Evolutionary conservation across 2,888 invertebrate species (phyloP).

Genomic region (Lathronympha strigana): DNA sequence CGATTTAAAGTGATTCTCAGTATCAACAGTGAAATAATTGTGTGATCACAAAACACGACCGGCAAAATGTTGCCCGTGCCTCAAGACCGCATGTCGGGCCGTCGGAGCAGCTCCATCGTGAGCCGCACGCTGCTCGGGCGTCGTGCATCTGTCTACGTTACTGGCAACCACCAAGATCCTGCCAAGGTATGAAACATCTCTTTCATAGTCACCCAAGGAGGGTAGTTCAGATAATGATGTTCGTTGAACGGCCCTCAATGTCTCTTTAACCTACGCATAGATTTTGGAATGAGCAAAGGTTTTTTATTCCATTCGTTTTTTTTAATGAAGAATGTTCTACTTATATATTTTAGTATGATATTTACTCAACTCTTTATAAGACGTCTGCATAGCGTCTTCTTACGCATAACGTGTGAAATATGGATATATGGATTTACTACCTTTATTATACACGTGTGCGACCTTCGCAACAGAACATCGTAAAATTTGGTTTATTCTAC

Average conservation of each 20-base stretch:
- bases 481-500: slow-evolving; percentile 16
- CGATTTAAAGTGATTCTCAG: neutral
- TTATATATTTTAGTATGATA: too few relatives aligned
- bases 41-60: neutral
- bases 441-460: slow-evolving; percentile 12
- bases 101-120: slow-evolving; percentile 87
- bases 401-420: slow-evolving; percentile 76
- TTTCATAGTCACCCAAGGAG: neutral
- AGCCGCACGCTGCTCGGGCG: slow-evolving; percentile 87
- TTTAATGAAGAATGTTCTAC: too few relatives aligned
- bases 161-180: slow-evolving; percentile 85
- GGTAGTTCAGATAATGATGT: neutral
- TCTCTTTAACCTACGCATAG: too few relatives aligned
- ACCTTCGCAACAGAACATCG: slow-evolving; percentile 13
- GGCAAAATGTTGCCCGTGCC: slow-evolving; percentile 79
- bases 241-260: too few relatives aligned
- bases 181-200: slow-evolving; percentile 82
- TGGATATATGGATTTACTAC: slow-evolving; percentile 7
- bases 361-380: too few relatives aligned
- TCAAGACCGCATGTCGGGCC: slow-evolving; percentile 84
- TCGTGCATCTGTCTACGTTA: slow-evolving; percentile 86
- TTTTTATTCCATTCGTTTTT: too few relatives aligned
- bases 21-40: neutral
- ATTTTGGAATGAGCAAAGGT: too few relatives aligned
- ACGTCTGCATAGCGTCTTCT: neutral